Percentiles rank a stretch among this genome's conserved stretches.
phyloP scores from a whole-genome alignment of 2,797 vertebrate species.

The Muraenolepis orangiensis region DNA sequence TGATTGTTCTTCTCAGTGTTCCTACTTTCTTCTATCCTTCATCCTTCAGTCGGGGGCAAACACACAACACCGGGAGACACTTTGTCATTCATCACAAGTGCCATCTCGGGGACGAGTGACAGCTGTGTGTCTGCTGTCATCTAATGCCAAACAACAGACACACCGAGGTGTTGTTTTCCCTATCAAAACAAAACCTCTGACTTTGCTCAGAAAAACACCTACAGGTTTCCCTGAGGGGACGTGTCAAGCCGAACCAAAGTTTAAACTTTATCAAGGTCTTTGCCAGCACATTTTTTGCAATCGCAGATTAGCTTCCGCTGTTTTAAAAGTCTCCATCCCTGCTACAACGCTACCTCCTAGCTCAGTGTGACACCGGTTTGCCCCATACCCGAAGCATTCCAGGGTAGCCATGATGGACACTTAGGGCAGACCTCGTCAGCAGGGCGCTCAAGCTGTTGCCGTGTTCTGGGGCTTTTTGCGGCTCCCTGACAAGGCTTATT shows the following conservation, averaged over 20 bases:
- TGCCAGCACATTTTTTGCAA: not conserved
- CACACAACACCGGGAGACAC: constrained; percentile 72
- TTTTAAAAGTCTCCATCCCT: not conserved
- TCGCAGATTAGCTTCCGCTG: not conserved
- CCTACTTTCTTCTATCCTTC: constrained; percentile 77
- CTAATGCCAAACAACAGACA: constrained; percentile 44
- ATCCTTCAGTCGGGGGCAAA: constrained; percentile 83
- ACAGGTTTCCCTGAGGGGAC: constrained; percentile 33
- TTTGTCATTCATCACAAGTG: constrained; percentile 75
- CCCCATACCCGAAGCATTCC: constrained; percentile 4
- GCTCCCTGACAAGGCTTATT: constrained; percentile 53
- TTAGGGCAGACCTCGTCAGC: constrained; percentile 19
- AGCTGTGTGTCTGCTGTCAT: constrained; percentile 55
- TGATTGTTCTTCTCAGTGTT: constrained; percentile 47
- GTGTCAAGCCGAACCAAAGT: not conserved
- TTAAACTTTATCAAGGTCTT: not conserved
- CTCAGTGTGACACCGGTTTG: too few species aligned
- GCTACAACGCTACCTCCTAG: not conserved
- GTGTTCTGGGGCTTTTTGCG: constrained; percentile 24
- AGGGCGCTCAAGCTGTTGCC: constrained; percentile 16
- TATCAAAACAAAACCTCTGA: constrained; percentile 7
- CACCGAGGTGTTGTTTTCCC: constrained; percentile 42
- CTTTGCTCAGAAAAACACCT: constrained; percentile 26
- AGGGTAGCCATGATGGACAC: constrained; percentile 32
- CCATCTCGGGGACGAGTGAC: constrained; percentile 56